Conservation (phyloP, 2,797 vertebrate species). For the Dendrocincla fuliginosa region DNA sequence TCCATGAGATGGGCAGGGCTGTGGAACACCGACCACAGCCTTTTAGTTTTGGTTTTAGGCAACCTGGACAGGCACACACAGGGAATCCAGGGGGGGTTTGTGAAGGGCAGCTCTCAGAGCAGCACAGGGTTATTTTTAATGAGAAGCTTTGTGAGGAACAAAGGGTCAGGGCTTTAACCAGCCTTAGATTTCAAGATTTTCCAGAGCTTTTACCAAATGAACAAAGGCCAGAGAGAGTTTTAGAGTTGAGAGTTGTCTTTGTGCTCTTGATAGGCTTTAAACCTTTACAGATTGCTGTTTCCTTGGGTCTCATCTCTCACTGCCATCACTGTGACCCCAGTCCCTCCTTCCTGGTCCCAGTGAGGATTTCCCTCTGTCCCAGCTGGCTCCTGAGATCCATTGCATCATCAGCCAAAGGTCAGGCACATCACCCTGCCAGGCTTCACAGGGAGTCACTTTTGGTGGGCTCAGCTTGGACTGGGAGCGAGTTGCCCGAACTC, state of each 20-base stretch:
- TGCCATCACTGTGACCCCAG: neutral
- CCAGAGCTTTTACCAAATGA: neutral
- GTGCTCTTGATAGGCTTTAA: neutral
- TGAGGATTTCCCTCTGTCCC: neutral
- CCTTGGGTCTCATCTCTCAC: neutral
- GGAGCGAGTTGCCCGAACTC: neutral
- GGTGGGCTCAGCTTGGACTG: neutral
- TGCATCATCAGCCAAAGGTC: neutral
- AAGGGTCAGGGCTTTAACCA: neutral
- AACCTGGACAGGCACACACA: neutral
- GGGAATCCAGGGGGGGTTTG: neutral
- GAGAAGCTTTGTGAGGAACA: neutral
- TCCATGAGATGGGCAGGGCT: neutral
- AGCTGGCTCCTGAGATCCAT: neutral
- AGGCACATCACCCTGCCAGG: neutral
- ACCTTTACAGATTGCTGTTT: neutral
- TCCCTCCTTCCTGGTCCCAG: neutral
- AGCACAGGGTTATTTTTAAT: neutral
- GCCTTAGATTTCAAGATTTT: neutral
- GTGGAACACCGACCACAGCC: neutral
- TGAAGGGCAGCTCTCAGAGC: neutral
- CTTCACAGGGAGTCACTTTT: neutral
- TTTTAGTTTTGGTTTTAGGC: neutral
- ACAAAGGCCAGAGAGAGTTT: neutral
- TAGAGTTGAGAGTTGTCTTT: neutral